Evolutionary conservation across 2,797 vertebrate genomes (phyloP).

Genomic region (Harpagifer antarcticus): DNA sequence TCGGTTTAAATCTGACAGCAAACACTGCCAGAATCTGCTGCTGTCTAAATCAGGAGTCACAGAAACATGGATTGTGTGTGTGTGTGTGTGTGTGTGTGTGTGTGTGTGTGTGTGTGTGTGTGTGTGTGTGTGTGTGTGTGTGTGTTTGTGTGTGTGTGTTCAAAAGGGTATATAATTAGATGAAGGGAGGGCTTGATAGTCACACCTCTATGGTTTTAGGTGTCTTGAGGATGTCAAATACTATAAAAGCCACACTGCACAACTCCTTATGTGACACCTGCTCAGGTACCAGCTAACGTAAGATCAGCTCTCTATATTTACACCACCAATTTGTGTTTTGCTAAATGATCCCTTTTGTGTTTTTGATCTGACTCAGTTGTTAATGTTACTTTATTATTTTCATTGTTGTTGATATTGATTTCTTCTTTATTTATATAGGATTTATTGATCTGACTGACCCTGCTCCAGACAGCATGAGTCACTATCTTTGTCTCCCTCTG

Average conservation of each 20-base stretch:
- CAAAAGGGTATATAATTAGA: slow-evolving; percentile 40
- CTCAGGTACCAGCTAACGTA: slow-evolving; percentile 65
- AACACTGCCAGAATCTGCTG: slow-evolving; percentile 27
- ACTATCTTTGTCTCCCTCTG: slow-evolving; percentile 66
- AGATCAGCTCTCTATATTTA: slow-evolving; percentile 11
- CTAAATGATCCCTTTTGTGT: background rate
- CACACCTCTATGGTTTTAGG: slow-evolving; percentile 61
- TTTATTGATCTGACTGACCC: background rate
- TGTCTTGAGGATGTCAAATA: slow-evolving; percentile 47
- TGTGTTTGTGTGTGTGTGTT: slow-evolving; percentile 20
- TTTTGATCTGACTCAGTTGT: background rate
- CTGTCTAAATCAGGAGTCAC: slow-evolving; percentile 7
- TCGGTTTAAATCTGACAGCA: slow-evolving; percentile 23
- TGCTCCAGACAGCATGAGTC: slow-evolving; percentile 51
- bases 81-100: no score
- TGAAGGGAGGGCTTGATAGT: slow-evolving; percentile 41
- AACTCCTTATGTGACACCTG: slow-evolving; percentile 36
- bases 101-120: background rate
- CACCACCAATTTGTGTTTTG: background rate
- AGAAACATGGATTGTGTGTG: slow-evolving; percentile 2
- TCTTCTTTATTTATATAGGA: slow-evolving; percentile 13
- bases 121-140: slow-evolving; percentile 9
- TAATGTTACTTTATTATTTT: background rate
- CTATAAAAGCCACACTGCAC: slow-evolving; percentile 72
- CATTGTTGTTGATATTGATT: background rate